Base-by-base conservation (phyloP, 2,113 vertebrate species). In the Hemiscyllium ocellatum region DNA sequence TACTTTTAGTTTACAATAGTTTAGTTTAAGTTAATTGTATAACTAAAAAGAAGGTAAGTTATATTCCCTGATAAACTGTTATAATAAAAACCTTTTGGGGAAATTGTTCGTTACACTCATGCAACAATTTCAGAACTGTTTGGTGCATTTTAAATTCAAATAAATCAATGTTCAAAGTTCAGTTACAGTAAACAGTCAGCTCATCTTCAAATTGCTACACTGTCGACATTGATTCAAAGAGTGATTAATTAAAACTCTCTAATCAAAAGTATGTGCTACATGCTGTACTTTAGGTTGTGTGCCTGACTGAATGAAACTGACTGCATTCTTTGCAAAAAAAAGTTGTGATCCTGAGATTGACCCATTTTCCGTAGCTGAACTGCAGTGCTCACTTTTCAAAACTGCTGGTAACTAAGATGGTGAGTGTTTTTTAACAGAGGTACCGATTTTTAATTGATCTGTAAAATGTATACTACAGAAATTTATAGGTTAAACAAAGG, bases 221-320 rank as follows among this genome's bases (percentile, higher is more conserved):
- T 93, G 65, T 93, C 89, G 65, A 95, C 68, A 72, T 95, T 95
- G 94, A 95, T 95, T 95, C 94, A 95, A 72, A 52, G 42, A 95
- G 42, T 95, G 94, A 72, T 95, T 50, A 26, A 26, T 95, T 95
- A 95, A 95, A 95, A 50, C 68, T 95, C 93, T 95, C 94, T 95
- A 95, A 95, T 72, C 89, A 93, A 93, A 95, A 76, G 94, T 95
- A 95, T 95, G 94, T 95, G 94, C 68, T 95, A 72, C 94, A 95
- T 95, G 94, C 94, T 95, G 94, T 95, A 95, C 94, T 95, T 95
- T 95, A 95, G 94, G 94, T 95, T 95, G 69, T 95, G 94, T 76
- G 68, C 94, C 94, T 70, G 94, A 95, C 94, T 95, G 94, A 95
- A 69, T 95, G 94, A 95, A 95, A 95, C 94, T 95, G 94, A 95